Percentiles rank a stretch among this genome's conserved stretches.
phyloP scores from a whole-genome alignment of 2,888 invertebrate species.

The Erebia aethiops region DNA sequence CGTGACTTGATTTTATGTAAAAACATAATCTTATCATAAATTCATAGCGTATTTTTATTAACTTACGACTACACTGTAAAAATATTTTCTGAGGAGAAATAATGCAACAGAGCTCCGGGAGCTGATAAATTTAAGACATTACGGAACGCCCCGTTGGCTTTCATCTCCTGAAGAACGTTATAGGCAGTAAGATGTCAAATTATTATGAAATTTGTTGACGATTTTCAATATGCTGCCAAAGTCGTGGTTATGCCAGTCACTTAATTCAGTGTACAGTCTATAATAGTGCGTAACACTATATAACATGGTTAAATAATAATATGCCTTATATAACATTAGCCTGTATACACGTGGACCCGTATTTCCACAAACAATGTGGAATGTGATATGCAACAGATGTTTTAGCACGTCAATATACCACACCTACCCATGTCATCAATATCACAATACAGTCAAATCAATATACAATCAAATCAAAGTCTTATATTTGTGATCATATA shows the following conservation, averaged over 20 bases:
- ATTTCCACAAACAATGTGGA: no score
- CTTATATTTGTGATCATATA: no score
- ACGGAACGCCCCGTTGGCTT: constrained; percentile 11
- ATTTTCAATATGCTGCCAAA: background rate
- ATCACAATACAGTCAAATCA: no score
- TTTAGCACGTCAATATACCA: no score
- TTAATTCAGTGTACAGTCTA: no score
- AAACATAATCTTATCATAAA: background rate
- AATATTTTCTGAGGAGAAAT: constrained; percentile 3
- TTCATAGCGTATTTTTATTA: background rate
- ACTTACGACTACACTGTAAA: constrained; percentile 9
- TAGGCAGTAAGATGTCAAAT: constrained; percentile 2
- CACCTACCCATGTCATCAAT: no score
- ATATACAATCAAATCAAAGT: no score
- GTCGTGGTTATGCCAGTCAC: background rate
- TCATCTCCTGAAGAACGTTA: constrained; percentile 9
- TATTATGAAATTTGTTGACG: background rate
- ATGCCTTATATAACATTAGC: no score
- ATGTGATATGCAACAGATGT: no score
- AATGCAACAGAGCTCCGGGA: constrained; percentile 4
- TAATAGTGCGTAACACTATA: no score
- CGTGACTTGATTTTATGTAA: background rate
- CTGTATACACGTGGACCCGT: no score
- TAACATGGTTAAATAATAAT: no score
- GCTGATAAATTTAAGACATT: constrained; percentile 14